Percentiles rank a stretch among this genome's conserved stretches.
Evolutionary conservation across 2,113 vertebrate species (phyloP).

Genomic region (Rhea americana): DNA sequence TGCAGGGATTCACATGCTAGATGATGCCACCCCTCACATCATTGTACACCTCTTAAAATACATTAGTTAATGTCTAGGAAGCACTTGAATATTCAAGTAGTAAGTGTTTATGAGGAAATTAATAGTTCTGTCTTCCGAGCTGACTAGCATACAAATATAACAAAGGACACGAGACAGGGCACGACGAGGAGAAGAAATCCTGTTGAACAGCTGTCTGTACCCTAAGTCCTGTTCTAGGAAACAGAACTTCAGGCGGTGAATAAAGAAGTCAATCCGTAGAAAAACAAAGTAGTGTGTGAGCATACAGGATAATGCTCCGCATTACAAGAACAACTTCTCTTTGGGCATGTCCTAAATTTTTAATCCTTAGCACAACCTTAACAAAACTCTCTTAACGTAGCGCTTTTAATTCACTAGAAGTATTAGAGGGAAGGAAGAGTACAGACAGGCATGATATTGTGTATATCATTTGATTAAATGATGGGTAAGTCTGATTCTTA

Average conservation of each 20-base stretch:
- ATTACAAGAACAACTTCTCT: background rate
- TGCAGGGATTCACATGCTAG: background rate
- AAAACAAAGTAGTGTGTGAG: background rate
- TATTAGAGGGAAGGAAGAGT: background rate
- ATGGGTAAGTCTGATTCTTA: rapidly evolving
- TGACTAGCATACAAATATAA: background rate
- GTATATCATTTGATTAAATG: background rate
- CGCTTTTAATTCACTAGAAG: background rate
- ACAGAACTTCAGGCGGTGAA: background rate
- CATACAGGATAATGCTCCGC: background rate
- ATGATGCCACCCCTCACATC: background rate
- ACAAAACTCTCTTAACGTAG: background rate
- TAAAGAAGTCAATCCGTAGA: background rate
- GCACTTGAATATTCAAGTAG: background rate
- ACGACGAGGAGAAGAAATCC: rapidly evolving
- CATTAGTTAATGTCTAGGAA: background rate
- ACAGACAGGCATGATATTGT: background rate
- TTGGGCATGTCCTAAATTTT: background rate
- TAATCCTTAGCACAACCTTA: background rate
- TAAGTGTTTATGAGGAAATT: background rate
- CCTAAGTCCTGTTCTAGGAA: background rate
- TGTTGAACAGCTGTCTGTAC: background rate
- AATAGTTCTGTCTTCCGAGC: background rate
- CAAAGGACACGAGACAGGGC: background rate
- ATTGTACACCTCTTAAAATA: background rate